phyloP scores from a whole-genome alignment of 2,888 invertebrate species.

The Cyrtodaria siliqua region DNA sequence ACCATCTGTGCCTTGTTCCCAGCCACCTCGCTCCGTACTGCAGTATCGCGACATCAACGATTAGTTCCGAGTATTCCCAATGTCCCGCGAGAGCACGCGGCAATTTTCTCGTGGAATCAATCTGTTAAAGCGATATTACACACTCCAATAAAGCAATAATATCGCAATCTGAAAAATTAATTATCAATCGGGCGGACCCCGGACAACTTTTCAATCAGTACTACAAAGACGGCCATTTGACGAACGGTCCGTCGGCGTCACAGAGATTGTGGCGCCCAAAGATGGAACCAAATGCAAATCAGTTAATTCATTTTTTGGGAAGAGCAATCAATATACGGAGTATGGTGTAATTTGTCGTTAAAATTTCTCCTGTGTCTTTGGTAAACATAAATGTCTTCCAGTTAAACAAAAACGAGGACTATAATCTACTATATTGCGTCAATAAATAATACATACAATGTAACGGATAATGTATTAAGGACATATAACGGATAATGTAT shows the following conservation, averaged over 20 bases:
- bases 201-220: conserved; percentile 62
- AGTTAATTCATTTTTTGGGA: conserved; percentile 47
- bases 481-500: no score
- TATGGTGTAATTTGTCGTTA: conserved; percentile 40
- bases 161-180: conserved; percentile 71
- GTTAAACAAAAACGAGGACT: no score
- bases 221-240: conserved; percentile 50
- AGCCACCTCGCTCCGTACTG: conserved; percentile 31
- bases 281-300: conserved; percentile 47
- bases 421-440: no score
- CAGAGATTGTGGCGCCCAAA: conserved; percentile 30
- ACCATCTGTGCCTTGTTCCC: conserved; percentile 64
- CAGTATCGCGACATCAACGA: conserved; percentile 42
- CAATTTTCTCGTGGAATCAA: conserved; percentile 64
- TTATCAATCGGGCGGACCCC: conserved; percentile 61
- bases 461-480: no score
- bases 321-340: conserved; percentile 14
- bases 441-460: no score
- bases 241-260: conserved; percentile 31
- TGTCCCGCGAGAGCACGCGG: conserved; percentile 44
- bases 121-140: conserved; percentile 71
- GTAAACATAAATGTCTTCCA: no score
- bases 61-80: conserved; percentile 44
- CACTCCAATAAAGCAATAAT: conserved; percentile 68
- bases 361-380: conserved; percentile 37